These are phyloP conservation scores for Riparia riparia DNA, from an alignment of 2,113 vertebrate species.

Conservation along the genomic window DNA sequence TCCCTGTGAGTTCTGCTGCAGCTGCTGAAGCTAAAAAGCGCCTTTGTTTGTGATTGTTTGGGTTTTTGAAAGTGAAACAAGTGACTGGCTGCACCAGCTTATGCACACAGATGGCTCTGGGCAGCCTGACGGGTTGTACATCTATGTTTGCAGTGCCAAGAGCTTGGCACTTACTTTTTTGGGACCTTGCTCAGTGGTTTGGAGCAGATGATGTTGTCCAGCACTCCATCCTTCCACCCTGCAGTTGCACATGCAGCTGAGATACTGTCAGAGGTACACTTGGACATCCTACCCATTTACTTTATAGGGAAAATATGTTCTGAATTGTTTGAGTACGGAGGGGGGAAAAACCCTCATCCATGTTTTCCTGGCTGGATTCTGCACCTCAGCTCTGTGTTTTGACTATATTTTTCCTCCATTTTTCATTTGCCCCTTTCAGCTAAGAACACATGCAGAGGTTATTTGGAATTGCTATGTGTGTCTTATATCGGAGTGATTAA, in stretches of 20 bases:
- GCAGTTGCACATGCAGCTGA: background rate
- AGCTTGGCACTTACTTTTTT: background rate
- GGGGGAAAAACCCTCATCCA: background rate
- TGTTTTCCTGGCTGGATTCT: constrained; percentile 24
- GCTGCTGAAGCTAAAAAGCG: background rate
- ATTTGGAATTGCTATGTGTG: background rate
- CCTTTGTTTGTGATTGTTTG: background rate
- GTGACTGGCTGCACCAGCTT: background rate
- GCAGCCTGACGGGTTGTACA: background rate
- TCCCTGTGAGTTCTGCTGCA: background rate
- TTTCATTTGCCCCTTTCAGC: constrained; percentile 27
- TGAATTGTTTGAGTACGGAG: background rate
- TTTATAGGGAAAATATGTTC: constrained; percentile 33
- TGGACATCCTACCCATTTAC: background rate
- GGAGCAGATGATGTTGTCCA: background rate
- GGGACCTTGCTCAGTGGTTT: background rate
- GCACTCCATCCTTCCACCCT: background rate
- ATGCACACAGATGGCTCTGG: background rate
- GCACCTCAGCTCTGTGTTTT: background rate
- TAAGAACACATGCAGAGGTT: background rate
- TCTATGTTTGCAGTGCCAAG: background rate
- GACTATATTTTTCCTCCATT: background rate
- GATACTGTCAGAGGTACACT: background rate
- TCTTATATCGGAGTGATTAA: background rate
- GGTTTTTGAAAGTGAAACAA: background rate